Percentiles rank a stretch among this genome's conserved stretches.
Evolutionary conservation across 2,797 vertebrate genomes (phyloP).

Genomic region (Cyclopterus lumpus): DNA sequence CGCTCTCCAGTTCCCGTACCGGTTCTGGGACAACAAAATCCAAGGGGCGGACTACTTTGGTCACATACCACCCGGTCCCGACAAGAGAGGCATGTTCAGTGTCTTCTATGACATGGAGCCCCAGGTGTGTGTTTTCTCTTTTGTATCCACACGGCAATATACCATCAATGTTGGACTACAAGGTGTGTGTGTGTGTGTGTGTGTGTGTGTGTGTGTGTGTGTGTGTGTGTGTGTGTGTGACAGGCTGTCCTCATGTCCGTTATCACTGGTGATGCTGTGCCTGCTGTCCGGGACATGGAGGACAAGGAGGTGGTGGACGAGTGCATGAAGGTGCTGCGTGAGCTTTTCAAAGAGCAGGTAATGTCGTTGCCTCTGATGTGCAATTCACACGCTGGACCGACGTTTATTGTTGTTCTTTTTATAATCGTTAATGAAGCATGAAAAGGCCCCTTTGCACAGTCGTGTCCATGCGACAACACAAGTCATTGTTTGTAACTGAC

Average conservation of each 20-base stretch:
- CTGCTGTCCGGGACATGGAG: slow-evolving; percentile 85
- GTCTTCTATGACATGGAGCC: slow-evolving; percentile 98
- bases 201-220: too few relatives aligned
- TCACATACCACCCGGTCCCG: slow-evolving; percentile 88
- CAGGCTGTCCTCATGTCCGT: slow-evolving; percentile 97
- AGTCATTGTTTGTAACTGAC: not conserved
- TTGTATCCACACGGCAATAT: not conserved
- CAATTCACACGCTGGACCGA: not conserved
- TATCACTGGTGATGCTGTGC: slow-evolving; percentile 91
- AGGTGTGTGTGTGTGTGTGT: not conserved
- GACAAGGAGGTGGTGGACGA: slow-evolving; percentile 89
- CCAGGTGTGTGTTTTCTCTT: slow-evolving; percentile 80
- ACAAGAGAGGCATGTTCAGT: slow-evolving; percentile 93
- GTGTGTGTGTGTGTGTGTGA: slow-evolving; percentile 22
- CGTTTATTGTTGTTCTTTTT: too few relatives aligned
- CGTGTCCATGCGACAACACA: not conserved
- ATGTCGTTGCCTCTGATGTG: not conserved
- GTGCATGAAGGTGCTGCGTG: slow-evolving; percentile 90
- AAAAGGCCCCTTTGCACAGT: not conserved
- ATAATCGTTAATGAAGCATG: not conserved
- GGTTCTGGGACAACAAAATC: slow-evolving; percentile 97
- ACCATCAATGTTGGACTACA: too few relatives aligned
- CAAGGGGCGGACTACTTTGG: slow-evolving; percentile 98
- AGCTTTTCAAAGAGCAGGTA: slow-evolving; percentile 97
- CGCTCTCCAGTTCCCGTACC: slow-evolving; percentile 93